These are phyloP conservation scores for Crioceris asparagi DNA, from an alignment of 2,888 invertebrate species.

Conservation along the genomic window DNA sequence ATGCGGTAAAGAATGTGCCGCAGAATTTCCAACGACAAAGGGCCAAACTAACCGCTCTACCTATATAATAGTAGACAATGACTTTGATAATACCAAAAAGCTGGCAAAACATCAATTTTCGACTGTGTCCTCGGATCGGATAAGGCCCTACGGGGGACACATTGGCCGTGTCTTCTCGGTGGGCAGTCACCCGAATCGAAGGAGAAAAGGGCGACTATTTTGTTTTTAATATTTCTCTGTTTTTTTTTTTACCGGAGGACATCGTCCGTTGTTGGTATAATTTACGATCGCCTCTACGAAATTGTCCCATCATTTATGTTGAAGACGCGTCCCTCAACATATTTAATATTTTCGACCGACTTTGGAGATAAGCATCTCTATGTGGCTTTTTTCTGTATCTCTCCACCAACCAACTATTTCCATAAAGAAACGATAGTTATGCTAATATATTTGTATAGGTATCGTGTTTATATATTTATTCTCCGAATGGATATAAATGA, in stretches of 20 bases:
- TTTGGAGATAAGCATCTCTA: slow-evolving; percentile 20
- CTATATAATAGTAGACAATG: too few species aligned
- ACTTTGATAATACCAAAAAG: slow-evolving; percentile 21
- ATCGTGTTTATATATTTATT: slow-evolving; percentile 14
- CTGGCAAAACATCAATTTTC: slow-evolving; percentile 35
- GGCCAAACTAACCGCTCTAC: too few species aligned
- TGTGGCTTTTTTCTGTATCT: slow-evolving; percentile 15
- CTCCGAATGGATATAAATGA: slow-evolving; percentile 10
- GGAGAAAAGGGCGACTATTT: slow-evolving; percentile 4
- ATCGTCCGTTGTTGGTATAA: too few species aligned
- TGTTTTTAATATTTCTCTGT: slow-evolving; percentile 9
- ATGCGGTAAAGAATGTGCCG: too few species aligned
- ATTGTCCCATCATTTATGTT: slow-evolving; percentile 31
- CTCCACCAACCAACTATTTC: too few species aligned
- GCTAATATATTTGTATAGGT: slow-evolving; percentile 18
- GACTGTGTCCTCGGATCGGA: slow-evolving; percentile 27
- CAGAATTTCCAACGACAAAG: too few species aligned
- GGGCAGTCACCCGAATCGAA: slow-evolving; percentile 9
- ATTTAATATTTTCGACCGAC: slow-evolving; percentile 26
- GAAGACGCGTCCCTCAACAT: slow-evolving; percentile 26
- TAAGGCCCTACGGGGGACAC: slow-evolving; percentile 25
- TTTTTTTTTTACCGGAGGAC: too few species aligned
- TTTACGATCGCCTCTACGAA: slow-evolving; percentile 25
- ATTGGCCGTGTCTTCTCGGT: slow-evolving; percentile 13
- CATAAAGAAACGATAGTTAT: slow-evolving; percentile 18